Conservation (phyloP, 1,140 invertebrate species). For the Heliconius melpomene region DNA sequence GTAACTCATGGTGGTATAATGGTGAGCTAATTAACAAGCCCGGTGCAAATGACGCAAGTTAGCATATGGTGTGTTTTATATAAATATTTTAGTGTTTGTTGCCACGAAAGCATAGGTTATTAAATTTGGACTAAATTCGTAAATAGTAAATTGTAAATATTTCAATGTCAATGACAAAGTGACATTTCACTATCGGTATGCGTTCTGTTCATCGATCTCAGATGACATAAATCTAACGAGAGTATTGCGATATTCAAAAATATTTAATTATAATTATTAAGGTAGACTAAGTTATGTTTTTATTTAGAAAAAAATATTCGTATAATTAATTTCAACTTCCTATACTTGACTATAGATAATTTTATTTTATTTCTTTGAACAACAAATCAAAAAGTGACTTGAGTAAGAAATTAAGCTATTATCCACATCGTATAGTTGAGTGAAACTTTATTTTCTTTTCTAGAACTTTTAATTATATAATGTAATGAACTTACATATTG, state of each 20-base stretch:
- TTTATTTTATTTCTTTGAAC: too few relatives aligned
- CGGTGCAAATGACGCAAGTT: neutral
- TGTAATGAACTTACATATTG: too few relatives aligned
- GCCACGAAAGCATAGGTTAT: neutral
- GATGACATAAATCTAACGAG: neutral
- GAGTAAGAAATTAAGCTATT: too few relatives aligned
- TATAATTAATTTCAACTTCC: too few relatives aligned
- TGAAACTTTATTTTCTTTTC: too few relatives aligned
- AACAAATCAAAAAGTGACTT: too few relatives aligned
- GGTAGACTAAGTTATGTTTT: neutral
- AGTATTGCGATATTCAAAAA: neutral
- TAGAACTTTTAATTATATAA: too few relatives aligned
- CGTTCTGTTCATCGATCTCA: neutral
- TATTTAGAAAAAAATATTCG: too few relatives aligned
- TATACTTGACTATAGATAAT: too few relatives aligned
- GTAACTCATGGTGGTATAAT: conserved; percentile 40
- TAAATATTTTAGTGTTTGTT: neutral
- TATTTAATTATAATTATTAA: neutral
- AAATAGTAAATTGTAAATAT: neutral
- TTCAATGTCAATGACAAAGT: conserved; percentile 8
- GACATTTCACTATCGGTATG: neutral
- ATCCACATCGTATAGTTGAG: too few relatives aligned
- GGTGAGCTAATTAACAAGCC: neutral
- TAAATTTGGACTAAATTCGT: conserved; percentile 17
- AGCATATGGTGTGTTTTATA: neutral